Percentiles rank a stretch among this genome's conserved stretches.
Evolutionary conservation across 1,140 invertebrate genomes (phyloP).

Genomic region (Drosophila orena): DNA sequence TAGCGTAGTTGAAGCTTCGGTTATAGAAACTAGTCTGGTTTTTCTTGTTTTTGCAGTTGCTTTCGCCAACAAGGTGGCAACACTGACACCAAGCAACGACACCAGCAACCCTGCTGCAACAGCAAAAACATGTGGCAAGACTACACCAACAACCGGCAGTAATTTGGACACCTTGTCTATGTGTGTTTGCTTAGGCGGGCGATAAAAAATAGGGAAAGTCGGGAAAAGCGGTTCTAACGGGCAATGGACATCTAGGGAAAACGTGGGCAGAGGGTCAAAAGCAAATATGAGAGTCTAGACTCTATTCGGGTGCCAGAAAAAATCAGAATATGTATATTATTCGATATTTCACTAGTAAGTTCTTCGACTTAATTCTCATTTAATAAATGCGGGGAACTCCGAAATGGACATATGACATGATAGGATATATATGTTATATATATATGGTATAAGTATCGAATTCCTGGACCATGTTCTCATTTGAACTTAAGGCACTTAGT

Average conservation of each 20-base stretch:
- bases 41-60: slow-evolving; percentile 17
- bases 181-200: slow-evolving; percentile 55
- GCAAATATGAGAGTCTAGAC: background rate
- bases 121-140: slow-evolving; percentile 25
- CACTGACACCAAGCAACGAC: slow-evolving; percentile 62
- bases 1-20: background rate
- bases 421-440: too few species aligned
- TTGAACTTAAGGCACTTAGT: background rate
- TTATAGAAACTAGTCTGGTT: background rate
- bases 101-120: slow-evolving; percentile 51
- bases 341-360: too few species aligned
- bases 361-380: too few species aligned
- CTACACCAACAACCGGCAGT: slow-evolving; percentile 62
- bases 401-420: too few species aligned
- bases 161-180: slow-evolving; percentile 73
- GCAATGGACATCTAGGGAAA: slow-evolving; percentile 16
- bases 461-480: too few species aligned
- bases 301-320: background rate
- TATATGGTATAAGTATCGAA: too few species aligned
- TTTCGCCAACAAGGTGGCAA: slow-evolving; percentile 70
- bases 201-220: background rate
- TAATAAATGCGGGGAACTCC: too few species aligned
- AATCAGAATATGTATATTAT: too few species aligned
- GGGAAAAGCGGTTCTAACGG: background rate
- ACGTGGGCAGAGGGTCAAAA: background rate